Conservation (phyloP, 2,888 invertebrate species). For the Cheilosia vernalis region DNA sequence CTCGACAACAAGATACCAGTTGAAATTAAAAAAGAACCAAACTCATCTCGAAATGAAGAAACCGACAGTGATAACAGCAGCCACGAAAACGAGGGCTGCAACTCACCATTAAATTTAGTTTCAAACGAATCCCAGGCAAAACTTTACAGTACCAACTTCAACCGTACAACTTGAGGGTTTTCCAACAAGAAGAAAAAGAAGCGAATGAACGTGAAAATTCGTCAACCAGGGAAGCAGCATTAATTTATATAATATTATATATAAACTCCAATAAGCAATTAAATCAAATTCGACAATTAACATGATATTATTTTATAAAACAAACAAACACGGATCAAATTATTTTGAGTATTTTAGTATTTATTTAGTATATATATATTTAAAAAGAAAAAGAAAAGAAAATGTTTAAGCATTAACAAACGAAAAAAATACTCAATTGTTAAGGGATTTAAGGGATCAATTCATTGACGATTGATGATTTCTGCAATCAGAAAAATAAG, state of each 20-base stretch:
- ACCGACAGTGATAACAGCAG: constrained; percentile 70
- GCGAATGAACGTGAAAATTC: constrained; percentile 33
- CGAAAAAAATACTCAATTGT: constrained; percentile 71
- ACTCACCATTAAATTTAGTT: constrained; percentile 79
- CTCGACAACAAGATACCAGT: constrained; percentile 51
- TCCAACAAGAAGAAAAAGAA: constrained; percentile 15
- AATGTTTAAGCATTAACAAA: constrained; percentile 41
- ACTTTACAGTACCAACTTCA: constrained; percentile 57
- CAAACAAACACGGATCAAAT: constrained; percentile 56
- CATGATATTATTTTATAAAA: constrained; percentile 66
- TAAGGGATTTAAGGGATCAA: constrained; percentile 66
- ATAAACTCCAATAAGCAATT: constrained; percentile 66
- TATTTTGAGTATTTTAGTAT: constrained; percentile 72
- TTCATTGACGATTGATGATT: constrained; percentile 69
- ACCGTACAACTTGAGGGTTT: constrained; percentile 58
- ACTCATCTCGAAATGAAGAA: constrained; percentile 64
- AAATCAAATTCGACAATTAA: constrained; percentile 73
- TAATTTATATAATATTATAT: constrained; percentile 39
- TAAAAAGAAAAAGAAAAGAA: background rate
- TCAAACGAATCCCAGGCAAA: constrained; percentile 75
- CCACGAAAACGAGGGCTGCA: constrained; percentile 77
- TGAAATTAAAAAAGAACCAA: constrained; percentile 58
- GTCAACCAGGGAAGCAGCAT: constrained; percentile 44
- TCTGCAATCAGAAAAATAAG: constrained; percentile 71
- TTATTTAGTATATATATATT: constrained; percentile 67